phyloP scores from a whole-genome alignment of 2,888 invertebrate species.

The Darwinula stevensoni region DNA sequence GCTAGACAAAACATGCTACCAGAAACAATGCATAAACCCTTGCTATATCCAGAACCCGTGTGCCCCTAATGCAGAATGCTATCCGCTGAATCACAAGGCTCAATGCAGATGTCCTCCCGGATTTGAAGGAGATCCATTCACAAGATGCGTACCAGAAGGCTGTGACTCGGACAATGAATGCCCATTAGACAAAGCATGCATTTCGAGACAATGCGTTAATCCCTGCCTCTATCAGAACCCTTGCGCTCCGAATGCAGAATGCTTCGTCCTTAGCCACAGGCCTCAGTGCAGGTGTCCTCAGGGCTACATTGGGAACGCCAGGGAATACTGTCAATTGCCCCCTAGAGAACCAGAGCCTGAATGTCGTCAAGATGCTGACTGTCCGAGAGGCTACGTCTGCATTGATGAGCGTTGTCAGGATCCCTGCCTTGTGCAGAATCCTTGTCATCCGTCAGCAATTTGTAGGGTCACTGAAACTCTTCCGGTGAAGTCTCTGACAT shows the following conservation, averaged over 20 bases:
- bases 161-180: constrained; percentile 53
- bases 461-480: constrained; percentile 59
- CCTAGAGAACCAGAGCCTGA: neutral
- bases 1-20: constrained; percentile 17
- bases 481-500: constrained; percentile 44
- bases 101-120: constrained; percentile 38
- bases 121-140: constrained; percentile 40
- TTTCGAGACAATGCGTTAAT: constrained; percentile 19
- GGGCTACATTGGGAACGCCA: constrained; percentile 61
- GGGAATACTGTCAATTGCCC: neutral
- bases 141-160: constrained; percentile 40
- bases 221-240: constrained; percentile 41
- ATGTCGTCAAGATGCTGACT: constrained; percentile 7
- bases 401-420: constrained; percentile 10
- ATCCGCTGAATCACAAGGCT: constrained; percentile 42
- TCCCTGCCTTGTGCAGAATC: constrained; percentile 11
- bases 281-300: constrained; percentile 58
- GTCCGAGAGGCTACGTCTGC: constrained; percentile 10
- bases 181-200: constrained; percentile 38
- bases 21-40: constrained; percentile 32
- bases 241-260: constrained; percentile 52
- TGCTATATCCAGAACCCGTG: constrained; percentile 50
- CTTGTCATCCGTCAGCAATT: constrained; percentile 6
- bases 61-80: constrained; percentile 53
- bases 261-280: constrained; percentile 47